Percentiles rank a stretch among this genome's conserved stretches.
These are phyloP conservation scores for Nesogale talazaci DNA, from an alignment of 2,113 vertebrate genomes.

Conservation along the genomic window DNA sequence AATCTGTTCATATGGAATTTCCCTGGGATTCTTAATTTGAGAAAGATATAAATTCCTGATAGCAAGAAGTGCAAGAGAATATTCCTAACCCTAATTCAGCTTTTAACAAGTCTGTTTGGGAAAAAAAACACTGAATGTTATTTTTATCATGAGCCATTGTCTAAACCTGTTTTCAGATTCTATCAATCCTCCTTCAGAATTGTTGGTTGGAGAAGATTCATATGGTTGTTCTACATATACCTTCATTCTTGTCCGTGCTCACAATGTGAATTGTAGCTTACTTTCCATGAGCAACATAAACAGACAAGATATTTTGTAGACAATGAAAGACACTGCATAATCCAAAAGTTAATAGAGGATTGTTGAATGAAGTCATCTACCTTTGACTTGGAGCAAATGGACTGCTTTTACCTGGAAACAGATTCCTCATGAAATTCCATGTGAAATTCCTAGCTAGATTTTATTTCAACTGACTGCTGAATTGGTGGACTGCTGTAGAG, in stretches of 20 bases:
- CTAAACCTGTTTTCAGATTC: background rate
- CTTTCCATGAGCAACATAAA: slow-evolving; percentile 18
- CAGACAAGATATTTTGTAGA: background rate
- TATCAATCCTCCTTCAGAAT: background rate
- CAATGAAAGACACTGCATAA: background rate
- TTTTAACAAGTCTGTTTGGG: background rate
- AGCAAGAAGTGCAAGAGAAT: background rate
- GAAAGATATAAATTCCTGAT: background rate
- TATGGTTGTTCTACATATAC: background rate
- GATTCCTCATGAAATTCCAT: too few relatives aligned
- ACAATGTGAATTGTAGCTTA: background rate
- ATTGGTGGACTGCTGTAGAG: background rate
- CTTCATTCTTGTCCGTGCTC: background rate
- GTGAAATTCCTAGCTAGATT: background rate
- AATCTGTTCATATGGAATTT: background rate
- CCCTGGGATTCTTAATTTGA: background rate
- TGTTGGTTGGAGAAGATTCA: slow-evolving; percentile 21
- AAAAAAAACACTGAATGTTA: background rate
- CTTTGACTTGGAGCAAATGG: background rate
- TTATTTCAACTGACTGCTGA: slow-evolving; percentile 48
- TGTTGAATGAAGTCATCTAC: slow-evolving; percentile 25
- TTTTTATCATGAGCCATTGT: slow-evolving; percentile 12
- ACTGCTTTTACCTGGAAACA: background rate
- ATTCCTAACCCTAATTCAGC: background rate
- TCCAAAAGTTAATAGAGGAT: background rate